Percentiles rank a stretch among this genome's conserved stretches.
These are phyloP conservation scores for Silurus asotus DNA, from an alignment of 2,113 vertebrate genomes.

Conservation along the genomic window DNA sequence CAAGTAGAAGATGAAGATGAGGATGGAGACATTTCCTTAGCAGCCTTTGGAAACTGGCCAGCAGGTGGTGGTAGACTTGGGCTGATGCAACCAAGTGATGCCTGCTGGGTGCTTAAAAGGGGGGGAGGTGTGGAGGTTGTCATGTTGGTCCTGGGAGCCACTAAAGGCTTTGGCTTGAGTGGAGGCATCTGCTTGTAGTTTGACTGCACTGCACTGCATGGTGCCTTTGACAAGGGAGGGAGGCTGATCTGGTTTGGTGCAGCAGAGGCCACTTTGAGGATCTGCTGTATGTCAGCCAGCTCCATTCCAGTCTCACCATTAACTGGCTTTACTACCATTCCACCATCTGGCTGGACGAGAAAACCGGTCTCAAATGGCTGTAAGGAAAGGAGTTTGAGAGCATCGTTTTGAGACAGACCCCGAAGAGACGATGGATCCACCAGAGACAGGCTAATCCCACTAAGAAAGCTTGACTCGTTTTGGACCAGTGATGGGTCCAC, in stretches of 20 bases:
- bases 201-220: conserved; percentile 73
- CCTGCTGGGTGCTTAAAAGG: conserved; percentile 88
- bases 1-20: conserved; percentile 61
- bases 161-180: conserved; percentile 93
- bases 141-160: conserved; percentile 83
- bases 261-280: conserved; percentile 89
- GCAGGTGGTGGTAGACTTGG: conserved; percentile 86
- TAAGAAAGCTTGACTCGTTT: conserved; percentile 75
- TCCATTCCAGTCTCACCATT: conserved; percentile 52
- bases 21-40: conserved; percentile 71
- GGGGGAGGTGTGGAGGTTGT: conserved; percentile 86
- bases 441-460: conserved; percentile 78
- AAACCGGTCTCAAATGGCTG: conserved; percentile 72
- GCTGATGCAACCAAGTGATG: conserved; percentile 89
- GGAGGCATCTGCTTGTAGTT: conserved; percentile 89
- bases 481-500: conserved; percentile 86
- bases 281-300: conserved; percentile 95
- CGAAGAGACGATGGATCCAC: conserved; percentile 82
- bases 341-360: conserved; percentile 52
- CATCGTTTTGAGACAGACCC: conserved; percentile 81
- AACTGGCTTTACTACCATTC: conserved; percentile 46
- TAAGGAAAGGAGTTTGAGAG: conserved; percentile 83
- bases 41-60: conserved; percentile 76
- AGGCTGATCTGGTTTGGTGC: conserved; percentile 86
- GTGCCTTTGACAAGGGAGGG: conserved; percentile 85